Percentiles rank a stretch among this genome's conserved stretches.
phyloP scores from a whole-genome alignment of 2,113 vertebrate genomes.

The Camarhynchus parvulus region DNA sequence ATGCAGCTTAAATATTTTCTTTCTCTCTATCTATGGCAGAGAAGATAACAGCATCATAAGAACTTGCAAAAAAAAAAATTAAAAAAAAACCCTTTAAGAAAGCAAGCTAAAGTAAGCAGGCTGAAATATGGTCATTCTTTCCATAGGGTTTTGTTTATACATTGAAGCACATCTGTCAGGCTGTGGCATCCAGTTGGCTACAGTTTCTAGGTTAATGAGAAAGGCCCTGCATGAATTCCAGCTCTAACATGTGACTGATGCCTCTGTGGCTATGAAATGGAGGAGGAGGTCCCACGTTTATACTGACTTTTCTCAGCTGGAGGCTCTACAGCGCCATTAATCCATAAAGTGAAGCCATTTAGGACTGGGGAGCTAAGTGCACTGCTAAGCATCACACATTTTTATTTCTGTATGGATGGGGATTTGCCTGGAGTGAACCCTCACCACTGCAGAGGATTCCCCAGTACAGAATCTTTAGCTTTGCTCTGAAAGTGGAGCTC shows the following conservation, averaged over 20 bases:
- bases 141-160: conserved; percentile 30
- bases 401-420: background rate
- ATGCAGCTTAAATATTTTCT: background rate
- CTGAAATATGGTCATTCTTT: background rate
- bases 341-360: background rate
- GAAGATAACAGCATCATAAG: background rate
- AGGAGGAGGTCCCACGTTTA: background rate
- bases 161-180: background rate
- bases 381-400: background rate
- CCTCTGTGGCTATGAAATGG: background rate
- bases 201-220: conserved; percentile 9
- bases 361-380: background rate
- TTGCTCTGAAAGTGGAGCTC: background rate
- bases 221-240: background rate
- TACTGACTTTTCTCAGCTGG: background rate
- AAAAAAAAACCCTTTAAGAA: background rate
- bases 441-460: background rate
- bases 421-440: background rate
- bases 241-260: background rate
- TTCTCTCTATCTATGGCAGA: background rate
- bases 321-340: background rate
- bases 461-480: background rate
- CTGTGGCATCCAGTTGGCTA: background rate
- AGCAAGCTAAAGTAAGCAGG: background rate
- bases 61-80: background rate